Evolutionary conservation across 2,888 invertebrate genomes (phyloP).

Genomic region (Phortica okadai): DNA sequence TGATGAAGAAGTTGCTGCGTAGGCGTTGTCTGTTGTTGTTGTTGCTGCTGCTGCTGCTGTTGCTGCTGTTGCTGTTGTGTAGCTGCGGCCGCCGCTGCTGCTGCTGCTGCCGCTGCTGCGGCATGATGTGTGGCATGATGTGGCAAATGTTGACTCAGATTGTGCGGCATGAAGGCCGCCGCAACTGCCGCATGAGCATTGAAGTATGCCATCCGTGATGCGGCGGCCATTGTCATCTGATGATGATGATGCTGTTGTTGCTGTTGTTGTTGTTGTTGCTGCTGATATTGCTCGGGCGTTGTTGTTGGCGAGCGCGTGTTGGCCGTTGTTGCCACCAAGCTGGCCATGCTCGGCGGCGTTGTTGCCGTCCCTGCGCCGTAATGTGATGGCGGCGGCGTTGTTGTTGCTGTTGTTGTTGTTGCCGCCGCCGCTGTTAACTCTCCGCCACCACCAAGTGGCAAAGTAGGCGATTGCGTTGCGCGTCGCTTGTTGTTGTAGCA

Average conservation of each 20-base stretch:
- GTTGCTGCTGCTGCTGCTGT: slow-evolving; percentile 43
- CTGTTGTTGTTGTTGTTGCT: slow-evolving; percentile 53
- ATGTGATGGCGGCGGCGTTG: slow-evolving; percentile 42
- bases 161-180: slow-evolving; percentile 89
- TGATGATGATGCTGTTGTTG: slow-evolving; percentile 70
- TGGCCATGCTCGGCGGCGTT: slow-evolving; percentile 46
- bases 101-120: slow-evolving; percentile 24
- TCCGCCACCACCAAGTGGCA: slow-evolving; percentile 33
- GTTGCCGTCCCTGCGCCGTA: slow-evolving; percentile 44
- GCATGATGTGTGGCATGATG: slow-evolving; percentile 45
- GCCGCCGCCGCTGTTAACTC: slow-evolving; percentile 31
- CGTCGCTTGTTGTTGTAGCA: neutral
- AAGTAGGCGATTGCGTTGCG: slow-evolving; percentile 24
- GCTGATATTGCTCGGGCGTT: slow-evolving; percentile 51
- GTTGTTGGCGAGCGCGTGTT: slow-evolving; percentile 39
- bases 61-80: slow-evolving; percentile 35
- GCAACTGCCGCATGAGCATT: slow-evolving; percentile 95
- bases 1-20: slow-evolving; percentile 42
- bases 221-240: slow-evolving; percentile 77
- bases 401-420: slow-evolving; percentile 44
- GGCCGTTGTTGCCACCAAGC: slow-evolving; percentile 37
- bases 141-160: slow-evolving; percentile 73
- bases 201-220: slow-evolving; percentile 91
- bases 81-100: slow-evolving; percentile 17
- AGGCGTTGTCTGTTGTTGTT: slow-evolving; percentile 27